These are phyloP conservation scores for Perca fluviatilis DNA, from an alignment of 2,113 vertebrate genomes.

Conservation along the genomic window DNA sequence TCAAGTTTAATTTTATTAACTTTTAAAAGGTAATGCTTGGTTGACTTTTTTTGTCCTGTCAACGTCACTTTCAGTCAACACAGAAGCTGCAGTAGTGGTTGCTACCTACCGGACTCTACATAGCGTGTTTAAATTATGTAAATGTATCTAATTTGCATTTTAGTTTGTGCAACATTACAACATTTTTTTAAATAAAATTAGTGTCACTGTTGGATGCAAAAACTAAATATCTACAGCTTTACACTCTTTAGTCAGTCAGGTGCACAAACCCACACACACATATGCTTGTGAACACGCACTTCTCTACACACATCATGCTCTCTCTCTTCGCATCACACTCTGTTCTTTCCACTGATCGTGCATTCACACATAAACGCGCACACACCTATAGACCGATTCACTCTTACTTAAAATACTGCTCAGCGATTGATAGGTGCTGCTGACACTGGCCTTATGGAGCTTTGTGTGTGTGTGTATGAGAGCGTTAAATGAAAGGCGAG, in stretches of 20 bases:
- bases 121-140: not conserved
- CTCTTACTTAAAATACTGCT: conserved; percentile 66
- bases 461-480: conserved; percentile 6
- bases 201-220: not conserved
- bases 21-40: not conserved
- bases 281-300: conserved; percentile 8
- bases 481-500: conserved; percentile 43
- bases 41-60: not conserved
- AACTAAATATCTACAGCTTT: not conserved
- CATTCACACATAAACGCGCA: conserved; percentile 7
- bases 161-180: not conserved
- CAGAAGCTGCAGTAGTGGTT: not conserved
- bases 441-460: conserved; percentile 41
- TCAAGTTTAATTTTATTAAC: not conserved
- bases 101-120: not conserved
- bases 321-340: conserved; percentile 27
- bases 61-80: not conserved
- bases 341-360: conserved; percentile 52
- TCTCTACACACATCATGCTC: conserved; percentile 32
- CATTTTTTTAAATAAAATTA: not conserved
- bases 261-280: conserved; percentile 3
- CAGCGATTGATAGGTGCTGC: conserved; percentile 53
- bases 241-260: not conserved
- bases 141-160: not conserved
- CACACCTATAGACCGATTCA: conserved; percentile 31